Evolutionary conservation across 2,113 vertebrate genomes (phyloP).

Genomic region (Sakesphorus luctuosus): DNA sequence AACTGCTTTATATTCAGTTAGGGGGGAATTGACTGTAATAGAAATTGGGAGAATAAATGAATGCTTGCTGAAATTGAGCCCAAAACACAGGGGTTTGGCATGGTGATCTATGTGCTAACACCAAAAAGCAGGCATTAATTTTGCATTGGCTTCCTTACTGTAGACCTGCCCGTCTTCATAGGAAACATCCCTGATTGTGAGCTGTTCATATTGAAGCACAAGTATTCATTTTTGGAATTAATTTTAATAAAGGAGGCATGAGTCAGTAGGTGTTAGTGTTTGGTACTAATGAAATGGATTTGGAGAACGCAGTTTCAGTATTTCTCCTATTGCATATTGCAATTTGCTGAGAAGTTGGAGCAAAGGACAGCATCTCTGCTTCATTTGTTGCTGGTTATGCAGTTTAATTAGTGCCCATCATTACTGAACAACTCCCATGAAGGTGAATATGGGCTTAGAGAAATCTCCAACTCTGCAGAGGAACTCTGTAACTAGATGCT

Average conservation of each 20-base stretch:
- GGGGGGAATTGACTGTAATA: background rate
- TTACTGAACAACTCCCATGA: background rate
- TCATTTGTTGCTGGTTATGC: constrained; percentile 2
- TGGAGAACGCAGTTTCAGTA: accelerated
- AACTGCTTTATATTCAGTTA: background rate
- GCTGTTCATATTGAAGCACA: background rate
- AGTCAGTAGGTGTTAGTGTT: background rate
- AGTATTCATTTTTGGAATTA: background rate
- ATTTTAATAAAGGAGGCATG: background rate
- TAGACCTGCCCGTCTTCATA: background rate
- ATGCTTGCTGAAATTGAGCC: background rate
- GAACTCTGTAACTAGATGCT: constrained; percentile 10
- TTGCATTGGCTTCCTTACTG: background rate
- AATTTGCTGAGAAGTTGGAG: background rate
- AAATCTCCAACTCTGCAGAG: background rate
- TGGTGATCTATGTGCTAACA: background rate
- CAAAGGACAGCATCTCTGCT: background rate
- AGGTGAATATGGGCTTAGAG: constrained; percentile 24
- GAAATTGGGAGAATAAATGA: background rate
- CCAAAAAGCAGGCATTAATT: background rate
- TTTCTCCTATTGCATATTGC: background rate
- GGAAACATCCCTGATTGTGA: background rate
- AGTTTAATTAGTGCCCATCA: constrained; percentile 14
- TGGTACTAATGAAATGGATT: background rate
- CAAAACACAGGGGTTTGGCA: background rate